These are phyloP conservation scores for Phoebastria nigripes DNA, from an alignment of 2,797 vertebrate species.

Conservation along the genomic window DNA sequence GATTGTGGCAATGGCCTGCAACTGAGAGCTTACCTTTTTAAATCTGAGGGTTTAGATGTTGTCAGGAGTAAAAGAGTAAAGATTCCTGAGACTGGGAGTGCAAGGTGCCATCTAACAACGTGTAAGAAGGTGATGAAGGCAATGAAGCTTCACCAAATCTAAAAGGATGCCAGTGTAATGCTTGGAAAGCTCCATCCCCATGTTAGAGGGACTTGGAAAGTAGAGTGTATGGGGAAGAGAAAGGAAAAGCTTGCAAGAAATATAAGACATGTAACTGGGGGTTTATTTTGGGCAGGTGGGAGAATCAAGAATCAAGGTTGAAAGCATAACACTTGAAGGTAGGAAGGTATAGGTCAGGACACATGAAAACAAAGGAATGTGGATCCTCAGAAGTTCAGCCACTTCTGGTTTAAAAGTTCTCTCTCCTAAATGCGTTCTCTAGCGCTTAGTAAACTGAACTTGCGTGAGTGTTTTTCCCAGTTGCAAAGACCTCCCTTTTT, in stretches of 20 bases:
- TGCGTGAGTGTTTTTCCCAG: background rate
- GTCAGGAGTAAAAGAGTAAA: background rate
- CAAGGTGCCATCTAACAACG: fast-evolving
- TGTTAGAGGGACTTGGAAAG: background rate
- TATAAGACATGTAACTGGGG: background rate
- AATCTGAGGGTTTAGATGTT: background rate
- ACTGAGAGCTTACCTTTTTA: background rate
- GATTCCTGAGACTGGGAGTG: background rate
- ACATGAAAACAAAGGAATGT: background rate
- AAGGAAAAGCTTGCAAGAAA: background rate
- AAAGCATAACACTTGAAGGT: background rate
- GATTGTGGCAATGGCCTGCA: background rate
- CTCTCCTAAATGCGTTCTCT: background rate
- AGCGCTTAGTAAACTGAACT: background rate
- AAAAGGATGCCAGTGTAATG: background rate
- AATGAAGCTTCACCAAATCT: background rate
- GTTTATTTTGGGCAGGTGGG: background rate
- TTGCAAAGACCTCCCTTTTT: background rate
- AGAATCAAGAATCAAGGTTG: background rate
- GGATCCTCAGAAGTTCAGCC: background rate
- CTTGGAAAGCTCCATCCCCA: background rate
- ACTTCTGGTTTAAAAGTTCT: background rate
- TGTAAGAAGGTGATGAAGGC: background rate
- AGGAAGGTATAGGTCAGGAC: background rate
- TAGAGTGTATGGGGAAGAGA: background rate